Conservation (phyloP, 2,797 vertebrate species). For the Lateolabrax maculatus region DNA sequence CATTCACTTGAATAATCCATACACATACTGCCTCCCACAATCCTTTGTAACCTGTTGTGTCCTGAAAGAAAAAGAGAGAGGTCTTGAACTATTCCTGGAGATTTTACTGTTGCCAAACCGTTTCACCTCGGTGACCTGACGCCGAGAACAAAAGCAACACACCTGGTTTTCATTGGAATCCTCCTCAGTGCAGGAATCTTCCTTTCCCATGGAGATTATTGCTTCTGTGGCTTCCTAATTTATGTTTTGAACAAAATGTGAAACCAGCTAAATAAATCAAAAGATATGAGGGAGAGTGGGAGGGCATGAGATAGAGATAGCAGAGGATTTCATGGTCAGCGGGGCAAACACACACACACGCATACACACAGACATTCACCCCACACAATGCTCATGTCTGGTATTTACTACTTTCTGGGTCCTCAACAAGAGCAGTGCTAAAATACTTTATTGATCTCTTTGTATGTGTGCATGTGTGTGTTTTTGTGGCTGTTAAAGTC, state of each 20-base stretch:
- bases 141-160: slow-evolving; percentile 5
- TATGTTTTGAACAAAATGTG: slow-evolving; percentile 31
- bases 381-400: slow-evolving; percentile 33
- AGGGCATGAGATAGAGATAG: slow-evolving; percentile 24
- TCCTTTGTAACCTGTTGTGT: background rate
- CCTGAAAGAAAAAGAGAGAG: background rate
- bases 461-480: slow-evolving; percentile 29
- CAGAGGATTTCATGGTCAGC: slow-evolving; percentile 49
- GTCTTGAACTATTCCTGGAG: background rate
- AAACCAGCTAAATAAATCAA: slow-evolving; percentile 35
- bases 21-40: background rate
- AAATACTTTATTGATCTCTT: slow-evolving; percentile 51
- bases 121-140: slow-evolving; percentile 26
- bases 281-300: slow-evolving; percentile 45
- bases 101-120: slow-evolving; percentile 6
- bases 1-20: background rate
- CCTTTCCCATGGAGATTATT: slow-evolving; percentile 58
- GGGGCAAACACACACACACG: slow-evolving; percentile 27
- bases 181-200: slow-evolving; percentile 22
- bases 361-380: slow-evolving; percentile 21
- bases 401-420: slow-evolving; percentile 66
- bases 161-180: slow-evolving; percentile 47
- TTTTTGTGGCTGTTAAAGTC: slow-evolving; percentile 16
- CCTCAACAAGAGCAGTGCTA: slow-evolving; percentile 21
- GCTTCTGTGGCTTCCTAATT: slow-evolving; percentile 39